A percentile compares a stretch with the other conserved stretches of the same genome.
Conservation (phyloP, 2,888 invertebrate species). For the Chrysolina americana region DNA sequence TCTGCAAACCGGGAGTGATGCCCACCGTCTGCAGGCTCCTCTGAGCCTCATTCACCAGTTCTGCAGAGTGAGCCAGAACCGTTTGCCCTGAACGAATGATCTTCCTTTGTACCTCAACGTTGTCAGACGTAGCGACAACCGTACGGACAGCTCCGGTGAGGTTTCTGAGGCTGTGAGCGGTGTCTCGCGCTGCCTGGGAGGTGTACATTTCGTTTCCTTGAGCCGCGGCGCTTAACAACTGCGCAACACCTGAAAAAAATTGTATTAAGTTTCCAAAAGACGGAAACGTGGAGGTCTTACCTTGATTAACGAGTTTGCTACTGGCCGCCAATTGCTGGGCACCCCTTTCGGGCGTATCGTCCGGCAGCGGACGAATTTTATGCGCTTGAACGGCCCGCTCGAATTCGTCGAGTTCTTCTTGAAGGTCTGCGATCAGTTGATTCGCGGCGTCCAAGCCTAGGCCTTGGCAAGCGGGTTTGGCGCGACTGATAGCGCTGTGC, state of each 20-base stretch:
- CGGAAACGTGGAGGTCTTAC: slow-evolving; percentile 68
- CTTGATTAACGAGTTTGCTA: slow-evolving; percentile 85
- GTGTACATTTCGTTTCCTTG: slow-evolving; percentile 87
- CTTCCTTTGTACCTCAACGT: slow-evolving; percentile 72
- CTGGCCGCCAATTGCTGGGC: slow-evolving; percentile 74
- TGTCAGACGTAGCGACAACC: slow-evolving; percentile 80
- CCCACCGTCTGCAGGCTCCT: slow-evolving; percentile 80
- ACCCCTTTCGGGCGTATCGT: slow-evolving; percentile 73
- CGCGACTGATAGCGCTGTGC: slow-evolving; percentile 66
- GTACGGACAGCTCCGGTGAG: slow-evolving; percentile 79
- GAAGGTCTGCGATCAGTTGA: slow-evolving; percentile 84
- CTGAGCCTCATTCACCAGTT: slow-evolving; percentile 76
- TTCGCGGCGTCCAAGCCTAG: slow-evolving; percentile 90
- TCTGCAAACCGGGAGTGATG: slow-evolving; percentile 77
- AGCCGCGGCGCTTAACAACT: slow-evolving; percentile 87
- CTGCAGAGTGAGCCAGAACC: slow-evolving; percentile 63
- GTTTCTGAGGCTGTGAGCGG: slow-evolving; percentile 82
- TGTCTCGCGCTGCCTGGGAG: slow-evolving; percentile 85
- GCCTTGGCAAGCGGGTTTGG: slow-evolving; percentile 78
- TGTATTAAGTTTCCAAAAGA: too few species aligned
- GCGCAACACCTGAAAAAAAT: slow-evolving; percentile 76
- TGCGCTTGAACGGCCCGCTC: slow-evolving; percentile 82
- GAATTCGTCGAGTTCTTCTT: slow-evolving; percentile 87
- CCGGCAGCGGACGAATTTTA: slow-evolving; percentile 86
- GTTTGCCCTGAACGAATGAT: slow-evolving; percentile 83